These are phyloP conservation scores for Hypomesus transpacificus DNA, from an alignment of 2,113 vertebrate genomes.

Conservation along the genomic window DNA sequence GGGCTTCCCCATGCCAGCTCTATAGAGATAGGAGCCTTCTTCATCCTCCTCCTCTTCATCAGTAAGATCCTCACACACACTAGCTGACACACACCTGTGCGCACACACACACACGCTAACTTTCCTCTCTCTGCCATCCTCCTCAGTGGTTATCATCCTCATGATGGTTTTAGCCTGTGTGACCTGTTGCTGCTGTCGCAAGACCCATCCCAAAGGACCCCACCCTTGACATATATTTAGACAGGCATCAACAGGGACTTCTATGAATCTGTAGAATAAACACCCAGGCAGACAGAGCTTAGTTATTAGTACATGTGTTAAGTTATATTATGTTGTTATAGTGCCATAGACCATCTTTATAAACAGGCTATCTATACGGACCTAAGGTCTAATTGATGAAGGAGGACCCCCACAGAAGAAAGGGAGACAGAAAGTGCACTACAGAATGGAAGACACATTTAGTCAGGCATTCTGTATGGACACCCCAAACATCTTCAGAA, in stretches of 20 bases:
- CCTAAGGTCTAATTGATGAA: not conserved
- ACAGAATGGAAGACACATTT: not conserved
- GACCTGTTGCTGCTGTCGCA: constrained; percentile 48
- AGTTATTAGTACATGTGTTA: too few relatives aligned
- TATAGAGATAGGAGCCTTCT: constrained; percentile 78
- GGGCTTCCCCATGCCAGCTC: constrained; percentile 74
- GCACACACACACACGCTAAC: not conserved
- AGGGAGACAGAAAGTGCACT: not conserved
- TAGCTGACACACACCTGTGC: not conserved
- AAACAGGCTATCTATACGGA: not conserved
- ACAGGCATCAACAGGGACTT: not conserved
- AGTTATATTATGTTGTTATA: too few relatives aligned
- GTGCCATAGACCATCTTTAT: not conserved
- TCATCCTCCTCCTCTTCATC: constrained; percentile 83
- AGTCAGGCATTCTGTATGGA: not conserved
- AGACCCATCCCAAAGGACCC: constrained; percentile 3
- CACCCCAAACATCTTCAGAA: too few relatives aligned
- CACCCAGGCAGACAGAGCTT: too few relatives aligned
- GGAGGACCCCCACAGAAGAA: not conserved
- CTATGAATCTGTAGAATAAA: too few relatives aligned
- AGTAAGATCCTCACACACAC: constrained; percentile 70
- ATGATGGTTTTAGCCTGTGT: constrained; percentile 46
- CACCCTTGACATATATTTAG: constrained; percentile 34
- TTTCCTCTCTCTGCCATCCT: not conserved
- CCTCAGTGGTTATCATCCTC: constrained; percentile 58